A percentile compares a stretch with the other conserved stretches of the same genome.
Conservation (phyloP, 2,888 invertebrate species). For the Resseliella maxima region DNA sequence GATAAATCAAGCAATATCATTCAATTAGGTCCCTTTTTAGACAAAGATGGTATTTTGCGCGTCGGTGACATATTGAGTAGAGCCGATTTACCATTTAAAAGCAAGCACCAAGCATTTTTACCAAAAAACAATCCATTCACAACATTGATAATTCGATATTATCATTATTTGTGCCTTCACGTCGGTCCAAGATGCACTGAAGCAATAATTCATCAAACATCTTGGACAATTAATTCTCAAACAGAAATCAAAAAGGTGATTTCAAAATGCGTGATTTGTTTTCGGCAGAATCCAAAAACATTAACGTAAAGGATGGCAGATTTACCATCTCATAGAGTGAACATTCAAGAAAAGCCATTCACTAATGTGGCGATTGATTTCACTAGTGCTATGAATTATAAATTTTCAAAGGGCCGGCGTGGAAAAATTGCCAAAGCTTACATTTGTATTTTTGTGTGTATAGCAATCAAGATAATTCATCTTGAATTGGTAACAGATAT, state of each 20-base stretch:
- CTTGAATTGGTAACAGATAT: neutral
- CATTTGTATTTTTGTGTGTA: conserved; percentile 60
- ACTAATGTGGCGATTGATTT: conserved; percentile 58
- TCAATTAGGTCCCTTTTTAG: conserved; percentile 56
- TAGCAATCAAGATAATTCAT: conserved; percentile 50
- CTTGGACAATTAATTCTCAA: conserved; percentile 2
- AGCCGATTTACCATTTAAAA: neutral
- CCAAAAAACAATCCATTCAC: neutral
- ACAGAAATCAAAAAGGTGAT: neutral
- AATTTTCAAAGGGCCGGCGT: conserved; percentile 57
- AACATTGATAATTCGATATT: neutral
- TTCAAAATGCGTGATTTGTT: neutral
- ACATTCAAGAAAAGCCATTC: conserved; percentile 56
- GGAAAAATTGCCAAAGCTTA: conserved; percentile 59
- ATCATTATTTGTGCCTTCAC: neutral
- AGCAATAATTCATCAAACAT: neutral
- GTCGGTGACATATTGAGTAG: conserved; percentile 56
- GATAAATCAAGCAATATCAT: conserved; percentile 46
- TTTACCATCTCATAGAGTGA: neutral
- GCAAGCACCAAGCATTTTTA: conserved; percentile 41
- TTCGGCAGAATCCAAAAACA: neutral
- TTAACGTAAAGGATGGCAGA: neutral
- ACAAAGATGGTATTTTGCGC: conserved; percentile 53
- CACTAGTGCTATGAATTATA: conserved; percentile 58
- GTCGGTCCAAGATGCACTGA: neutral